These are phyloP conservation scores for Piliocolobus tephrosceles DNA, from an alignment of 2,113 vertebrate species.

Conservation along the genomic window DNA sequence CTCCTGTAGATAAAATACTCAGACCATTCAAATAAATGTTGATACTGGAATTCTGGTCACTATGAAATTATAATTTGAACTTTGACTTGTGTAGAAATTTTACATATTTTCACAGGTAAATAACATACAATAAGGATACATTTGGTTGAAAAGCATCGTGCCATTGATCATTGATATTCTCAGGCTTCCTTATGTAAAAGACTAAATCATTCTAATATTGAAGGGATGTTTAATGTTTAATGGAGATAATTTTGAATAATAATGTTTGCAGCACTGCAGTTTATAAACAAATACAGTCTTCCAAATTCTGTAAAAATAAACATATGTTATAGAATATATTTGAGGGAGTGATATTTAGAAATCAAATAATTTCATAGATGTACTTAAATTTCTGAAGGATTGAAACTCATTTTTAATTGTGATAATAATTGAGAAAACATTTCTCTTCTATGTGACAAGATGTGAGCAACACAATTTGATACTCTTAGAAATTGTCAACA, in stretches of 20 bases:
- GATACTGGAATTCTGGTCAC: neutral
- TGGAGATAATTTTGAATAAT: neutral
- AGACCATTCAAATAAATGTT: neutral
- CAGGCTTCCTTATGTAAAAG: neutral
- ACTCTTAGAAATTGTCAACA: constrained; percentile 29
- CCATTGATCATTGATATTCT: neutral
- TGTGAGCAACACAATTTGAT: neutral
- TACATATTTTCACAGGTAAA: neutral
- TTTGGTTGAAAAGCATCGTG: neutral
- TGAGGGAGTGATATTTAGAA: neutral
- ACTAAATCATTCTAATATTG: neutral
- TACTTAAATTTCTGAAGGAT: neutral
- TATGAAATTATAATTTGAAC: neutral
- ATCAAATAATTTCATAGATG: neutral
- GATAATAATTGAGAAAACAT: neutral
- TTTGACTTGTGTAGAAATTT: neutral
- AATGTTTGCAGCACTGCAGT: neutral
- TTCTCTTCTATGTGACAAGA: neutral
- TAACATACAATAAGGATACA: neutral
- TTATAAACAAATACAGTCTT: neutral
- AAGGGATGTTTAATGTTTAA: neutral
- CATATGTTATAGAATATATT: neutral
- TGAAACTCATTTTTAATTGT: neutral
- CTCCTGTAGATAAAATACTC: neutral
- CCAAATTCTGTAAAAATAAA: neutral